phyloP scores from a whole-genome alignment of 2,113 vertebrate genomes.

The Thryonomys swinderianus region DNA sequence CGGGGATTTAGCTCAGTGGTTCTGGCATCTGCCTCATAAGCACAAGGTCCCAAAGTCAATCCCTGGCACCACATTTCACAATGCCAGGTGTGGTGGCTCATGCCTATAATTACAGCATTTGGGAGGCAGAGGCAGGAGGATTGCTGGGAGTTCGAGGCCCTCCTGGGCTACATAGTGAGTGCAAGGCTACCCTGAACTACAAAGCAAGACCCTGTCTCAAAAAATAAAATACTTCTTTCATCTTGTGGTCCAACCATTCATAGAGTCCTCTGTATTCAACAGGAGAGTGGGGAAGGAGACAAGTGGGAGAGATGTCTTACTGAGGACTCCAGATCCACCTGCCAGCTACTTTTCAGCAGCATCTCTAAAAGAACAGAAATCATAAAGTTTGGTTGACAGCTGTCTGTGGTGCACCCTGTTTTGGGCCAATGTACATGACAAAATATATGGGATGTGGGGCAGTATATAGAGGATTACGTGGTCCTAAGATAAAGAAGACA shows the following conservation, averaged over 20 bases:
- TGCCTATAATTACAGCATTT: too few relatives aligned
- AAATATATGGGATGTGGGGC: background rate
- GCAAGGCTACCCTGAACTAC: too few relatives aligned
- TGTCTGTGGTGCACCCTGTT: background rate
- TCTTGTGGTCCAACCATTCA: background rate
- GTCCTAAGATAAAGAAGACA: background rate
- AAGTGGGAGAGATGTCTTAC: background rate
- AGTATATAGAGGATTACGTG: background rate
- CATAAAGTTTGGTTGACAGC: background rate
- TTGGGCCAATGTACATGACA: background rate
- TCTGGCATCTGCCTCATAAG: too few relatives aligned
- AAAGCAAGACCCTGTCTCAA: too few relatives aligned
- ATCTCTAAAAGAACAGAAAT: background rate
- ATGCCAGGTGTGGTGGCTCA: too few relatives aligned
- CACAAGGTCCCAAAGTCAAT: too few relatives aligned
- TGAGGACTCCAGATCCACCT: background rate
- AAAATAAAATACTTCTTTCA: too few relatives aligned
- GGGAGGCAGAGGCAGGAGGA: too few relatives aligned
- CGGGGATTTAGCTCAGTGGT: too few relatives aligned
- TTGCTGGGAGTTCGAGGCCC: too few relatives aligned
- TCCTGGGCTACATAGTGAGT: too few relatives aligned
- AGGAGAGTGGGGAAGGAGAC: background rate
- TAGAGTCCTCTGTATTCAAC: background rate
- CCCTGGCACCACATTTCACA: too few relatives aligned
- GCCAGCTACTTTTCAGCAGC: background rate